Evolutionary conservation across 2,888 invertebrate species (phyloP), one percentile per base, ranked within the genome.

Genomic region (Carterocephalus palaemon): DNA sequence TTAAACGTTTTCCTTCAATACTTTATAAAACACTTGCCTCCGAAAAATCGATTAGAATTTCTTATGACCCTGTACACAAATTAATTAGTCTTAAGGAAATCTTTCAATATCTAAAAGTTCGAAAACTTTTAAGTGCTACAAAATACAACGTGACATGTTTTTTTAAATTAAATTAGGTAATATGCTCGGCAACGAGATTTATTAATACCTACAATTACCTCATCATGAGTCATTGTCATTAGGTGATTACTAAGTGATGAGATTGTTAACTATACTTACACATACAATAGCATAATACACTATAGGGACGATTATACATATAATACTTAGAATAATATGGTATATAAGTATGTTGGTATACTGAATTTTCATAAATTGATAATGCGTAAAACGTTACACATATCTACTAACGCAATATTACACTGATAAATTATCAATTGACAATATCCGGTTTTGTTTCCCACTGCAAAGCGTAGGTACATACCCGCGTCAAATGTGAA

Each of bases 401-500:
- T 23, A 23, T 34, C 33, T 34, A 22, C 23, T 15, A 15, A 15
- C 22, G 22, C 34, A 23, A 32, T 42, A 17, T 46, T 22, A 29
- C 46, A n/a, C n/a, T n/a, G n/a, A n/a, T n/a, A n/a, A n/a, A n/a
- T n/a, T n/a, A n/a, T n/a, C 50, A 55, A 49, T 34, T 53, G 55
- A 54, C 52, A 45, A 24, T 34, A 33, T 13, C 16, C 29, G 33
- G 47, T 42, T 39, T 38, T 34, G 26, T 37, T 26, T 32, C 15
- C 39, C 24, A 48, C 41, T 26, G 24, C 47, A 49, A 48, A 49
- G 53, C 48, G 46, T 52, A 29, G 8, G 28, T 28, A n/a, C n/a
- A 15, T 23, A 15, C 23, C 34, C 23, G 34, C 34, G 34, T 34
- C 22, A 8, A 23, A 23, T 23, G 33, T 22, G 22, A 36, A 49